Conservation (phyloP, 2,113 vertebrate species). For the Marcusenius ussheri region DNA sequence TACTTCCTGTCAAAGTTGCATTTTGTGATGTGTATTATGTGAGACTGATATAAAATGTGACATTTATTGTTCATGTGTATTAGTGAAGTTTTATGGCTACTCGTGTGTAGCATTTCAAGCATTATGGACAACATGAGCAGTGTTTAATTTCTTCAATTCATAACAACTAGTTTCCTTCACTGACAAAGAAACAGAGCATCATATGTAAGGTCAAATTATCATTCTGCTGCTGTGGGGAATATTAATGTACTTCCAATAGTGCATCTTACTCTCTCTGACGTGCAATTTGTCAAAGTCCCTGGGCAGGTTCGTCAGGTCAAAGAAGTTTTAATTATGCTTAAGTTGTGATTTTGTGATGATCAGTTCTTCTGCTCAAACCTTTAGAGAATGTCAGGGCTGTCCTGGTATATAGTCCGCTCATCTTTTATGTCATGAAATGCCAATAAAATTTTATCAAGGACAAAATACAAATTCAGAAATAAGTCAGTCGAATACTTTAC, state of each 20-base stretch:
- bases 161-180: not conserved
- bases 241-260: slow-evolving; percentile 32
- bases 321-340: slow-evolving; percentile 34
- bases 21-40: not conserved
- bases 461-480: not conserved
- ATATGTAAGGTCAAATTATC: slow-evolving; percentile 21
- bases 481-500: not conserved
- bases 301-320: slow-evolving; percentile 37
- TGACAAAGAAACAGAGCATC: not conserved
- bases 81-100: not conserved
- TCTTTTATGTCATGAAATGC: slow-evolving; percentile 21
- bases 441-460: slow-evolving; percentile 19
- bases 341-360: slow-evolving; percentile 29
- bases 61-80: not conserved
- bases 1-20: not conserved
- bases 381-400: not conserved
- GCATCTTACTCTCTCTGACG: slow-evolving; percentile 25
- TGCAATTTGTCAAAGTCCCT: slow-evolving; percentile 43
- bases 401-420: slow-evolving; percentile 26
- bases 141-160: not conserved
- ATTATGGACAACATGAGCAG: not conserved
- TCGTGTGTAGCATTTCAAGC: not conserved
- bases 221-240: slow-evolving; percentile 29
- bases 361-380: slow-evolving; percentile 3
- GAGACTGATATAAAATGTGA: not conserved